Conservation (phyloP, 2,888 invertebrate genomes). For the Hyposoter dolosus region DNA sequence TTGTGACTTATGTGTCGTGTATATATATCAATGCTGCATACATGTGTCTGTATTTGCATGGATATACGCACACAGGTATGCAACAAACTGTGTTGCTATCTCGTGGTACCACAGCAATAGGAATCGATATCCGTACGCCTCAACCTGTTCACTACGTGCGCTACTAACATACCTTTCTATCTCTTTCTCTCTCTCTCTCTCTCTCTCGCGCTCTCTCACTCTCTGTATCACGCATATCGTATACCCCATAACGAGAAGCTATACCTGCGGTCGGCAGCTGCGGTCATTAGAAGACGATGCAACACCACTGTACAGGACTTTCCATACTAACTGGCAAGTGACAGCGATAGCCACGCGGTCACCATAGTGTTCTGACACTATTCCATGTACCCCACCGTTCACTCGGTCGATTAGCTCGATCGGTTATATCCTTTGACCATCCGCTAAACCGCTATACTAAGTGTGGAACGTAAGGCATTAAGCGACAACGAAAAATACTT, state of each 20-base stretch:
- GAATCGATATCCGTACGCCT: constrained; percentile 66
- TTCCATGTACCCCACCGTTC: not conserved
- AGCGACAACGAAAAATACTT: not conserved
- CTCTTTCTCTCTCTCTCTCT: not conserved
- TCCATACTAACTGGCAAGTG: constrained; percentile 15
- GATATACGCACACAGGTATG: not conserved
- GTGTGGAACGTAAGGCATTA: too few relatives aligned
- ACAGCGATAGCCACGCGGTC: constrained; percentile 18
- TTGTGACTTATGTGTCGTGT: constrained; percentile 36
- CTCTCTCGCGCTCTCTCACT: not conserved
- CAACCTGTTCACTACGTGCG: constrained; percentile 59
- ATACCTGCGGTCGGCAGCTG: constrained; percentile 38
- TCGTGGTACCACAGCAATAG: constrained; percentile 40
- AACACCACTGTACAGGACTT: not conserved
- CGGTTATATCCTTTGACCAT: not conserved
- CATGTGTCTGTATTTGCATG: not conserved
- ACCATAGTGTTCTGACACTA: constrained; percentile 10
- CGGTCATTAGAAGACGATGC: constrained; percentile 42
- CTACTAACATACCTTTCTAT: constrained; percentile 10
- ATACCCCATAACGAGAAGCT: constrained; percentile 18
- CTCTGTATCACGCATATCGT: constrained; percentile 7
- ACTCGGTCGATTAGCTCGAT: constrained; percentile 16
- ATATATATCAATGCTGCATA: constrained; percentile 6
- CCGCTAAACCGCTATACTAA: not conserved
- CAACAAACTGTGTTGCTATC: constrained; percentile 33